Evolutionary conservation across 2,888 invertebrate species (phyloP).

Genomic region (Caenorhabditis angaria): DNA sequence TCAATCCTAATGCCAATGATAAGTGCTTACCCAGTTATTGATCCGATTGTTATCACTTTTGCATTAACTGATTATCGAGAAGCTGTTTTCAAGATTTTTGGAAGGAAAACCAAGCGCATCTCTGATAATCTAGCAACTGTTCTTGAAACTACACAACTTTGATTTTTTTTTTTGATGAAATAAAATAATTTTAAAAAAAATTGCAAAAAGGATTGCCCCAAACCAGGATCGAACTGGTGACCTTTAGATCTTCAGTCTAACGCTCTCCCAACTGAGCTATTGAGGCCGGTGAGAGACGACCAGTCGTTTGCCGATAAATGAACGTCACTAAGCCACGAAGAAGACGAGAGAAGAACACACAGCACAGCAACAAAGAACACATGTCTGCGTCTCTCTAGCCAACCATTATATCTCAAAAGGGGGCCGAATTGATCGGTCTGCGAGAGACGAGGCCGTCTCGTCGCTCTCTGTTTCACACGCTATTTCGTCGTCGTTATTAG

Average conservation of each 20-base stretch:
- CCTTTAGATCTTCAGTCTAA: conserved; percentile 69
- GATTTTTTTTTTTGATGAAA: too few relatives aligned
- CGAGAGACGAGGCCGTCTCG: conserved; percentile 6
- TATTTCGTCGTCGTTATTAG: neutral
- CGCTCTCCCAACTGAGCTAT: conserved; percentile 68
- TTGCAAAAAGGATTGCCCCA: conserved; percentile 38
- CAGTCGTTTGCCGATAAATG: neutral
- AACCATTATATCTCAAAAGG: neutral
- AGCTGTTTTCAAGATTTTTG: too few relatives aligned
- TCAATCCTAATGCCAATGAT: conserved; percentile 10
- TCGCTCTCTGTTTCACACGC: conserved; percentile 7
- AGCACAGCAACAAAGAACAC: neutral
- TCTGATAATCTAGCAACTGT: too few relatives aligned
- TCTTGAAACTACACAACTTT: too few relatives aligned
- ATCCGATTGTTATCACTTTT: conserved; percentile 14
- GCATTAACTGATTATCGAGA: conserved; percentile 15
- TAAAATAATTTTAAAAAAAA: too few relatives aligned
- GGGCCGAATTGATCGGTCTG: conserved; percentile 38
- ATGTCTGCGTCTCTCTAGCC: neutral
- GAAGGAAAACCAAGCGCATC: too few relatives aligned
- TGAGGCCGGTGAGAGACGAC: conserved; percentile 19
- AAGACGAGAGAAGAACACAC: neutral
- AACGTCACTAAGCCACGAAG: conserved; percentile 7
- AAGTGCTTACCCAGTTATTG: conserved; percentile 19
- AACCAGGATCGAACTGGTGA: conserved; percentile 66